phyloP scores from a whole-genome alignment of 2,888 invertebrate species.

The Acanthosepion esculentum region DNA sequence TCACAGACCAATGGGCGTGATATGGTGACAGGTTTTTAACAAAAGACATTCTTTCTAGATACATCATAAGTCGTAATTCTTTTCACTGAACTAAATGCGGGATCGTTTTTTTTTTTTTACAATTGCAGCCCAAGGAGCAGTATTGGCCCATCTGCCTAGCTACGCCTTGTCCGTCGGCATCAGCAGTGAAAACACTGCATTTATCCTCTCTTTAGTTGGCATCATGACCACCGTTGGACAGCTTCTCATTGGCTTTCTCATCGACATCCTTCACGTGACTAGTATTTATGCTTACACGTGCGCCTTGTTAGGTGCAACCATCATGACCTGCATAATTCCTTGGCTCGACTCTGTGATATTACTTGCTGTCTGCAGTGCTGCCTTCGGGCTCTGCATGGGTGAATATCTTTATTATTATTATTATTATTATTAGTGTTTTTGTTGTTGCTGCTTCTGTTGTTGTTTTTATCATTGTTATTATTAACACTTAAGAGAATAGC shows the following conservation, averaged over 20 bases:
- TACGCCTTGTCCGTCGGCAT: conserved; percentile 65
- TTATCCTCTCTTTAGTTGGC: conserved; percentile 70
- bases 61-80: neutral
- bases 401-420: conserved; percentile 50
- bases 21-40: too few species aligned
- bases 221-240: conserved; percentile 66
- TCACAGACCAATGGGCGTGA: too few species aligned
- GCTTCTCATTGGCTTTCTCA: conserved; percentile 64
- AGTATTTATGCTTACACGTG: conserved; percentile 64
- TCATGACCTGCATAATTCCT: conserved; percentile 62
- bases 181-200: conserved; percentile 60
- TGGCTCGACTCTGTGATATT: conserved; percentile 59
- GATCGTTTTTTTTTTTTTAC: neutral
- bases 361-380: conserved; percentile 59
- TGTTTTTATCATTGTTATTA: too few species aligned
- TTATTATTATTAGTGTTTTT: too few species aligned
- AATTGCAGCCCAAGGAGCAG: conserved; percentile 33
- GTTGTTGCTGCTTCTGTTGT: too few species aligned
- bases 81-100: neutral
- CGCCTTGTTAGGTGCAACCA: conserved; percentile 62
- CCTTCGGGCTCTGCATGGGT: conserved; percentile 73
- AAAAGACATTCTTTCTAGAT: too few species aligned
- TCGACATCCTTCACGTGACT: conserved; percentile 61
- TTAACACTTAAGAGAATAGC: too few species aligned
- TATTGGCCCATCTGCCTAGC: conserved; percentile 67